A percentile compares a stretch with the other conserved stretches of the same genome.
Evolutionary conservation across 2,113 vertebrate species (phyloP).

Genomic region (Phyllostomus hastatus): DNA sequence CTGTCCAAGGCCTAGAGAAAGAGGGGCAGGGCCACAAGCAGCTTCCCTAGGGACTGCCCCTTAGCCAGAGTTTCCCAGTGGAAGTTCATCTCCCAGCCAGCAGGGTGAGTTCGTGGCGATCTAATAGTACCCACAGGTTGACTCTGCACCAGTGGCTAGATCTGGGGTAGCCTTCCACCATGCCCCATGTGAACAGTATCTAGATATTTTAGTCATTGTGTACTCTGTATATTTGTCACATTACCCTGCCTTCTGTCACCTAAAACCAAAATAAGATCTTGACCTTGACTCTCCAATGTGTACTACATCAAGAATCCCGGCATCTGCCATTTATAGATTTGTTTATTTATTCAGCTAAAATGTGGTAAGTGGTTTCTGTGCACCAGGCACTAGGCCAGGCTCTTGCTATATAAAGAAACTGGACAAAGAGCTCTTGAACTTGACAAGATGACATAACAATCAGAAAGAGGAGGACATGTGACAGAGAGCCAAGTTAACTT

Average conservation of each 20-base stretch:
- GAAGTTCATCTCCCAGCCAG: background rate
- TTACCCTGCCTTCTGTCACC: background rate
- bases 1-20: background rate
- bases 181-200: background rate
- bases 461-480: background rate
- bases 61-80: background rate
- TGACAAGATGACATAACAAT: background rate
- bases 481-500: background rate
- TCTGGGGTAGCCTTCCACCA: background rate
- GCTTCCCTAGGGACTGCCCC: no score
- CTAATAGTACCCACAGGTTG: background rate
- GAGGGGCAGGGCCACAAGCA: background rate
- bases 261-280: background rate
- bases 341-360: constrained; percentile 4
- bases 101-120: no score
- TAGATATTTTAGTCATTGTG: background rate
- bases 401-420: background rate
- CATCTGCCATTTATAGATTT: background rate
- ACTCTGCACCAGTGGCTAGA: background rate
- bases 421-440: background rate
- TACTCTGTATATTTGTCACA: background rate
- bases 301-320: background rate
- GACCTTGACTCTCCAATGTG: background rate
- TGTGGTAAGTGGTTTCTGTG: background rate
- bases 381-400: background rate